Percentiles rank a stretch among this genome's conserved stretches.
Evolutionary conservation across 2,888 invertebrate species (phyloP).

Genomic region (Sipha maydis): DNA sequence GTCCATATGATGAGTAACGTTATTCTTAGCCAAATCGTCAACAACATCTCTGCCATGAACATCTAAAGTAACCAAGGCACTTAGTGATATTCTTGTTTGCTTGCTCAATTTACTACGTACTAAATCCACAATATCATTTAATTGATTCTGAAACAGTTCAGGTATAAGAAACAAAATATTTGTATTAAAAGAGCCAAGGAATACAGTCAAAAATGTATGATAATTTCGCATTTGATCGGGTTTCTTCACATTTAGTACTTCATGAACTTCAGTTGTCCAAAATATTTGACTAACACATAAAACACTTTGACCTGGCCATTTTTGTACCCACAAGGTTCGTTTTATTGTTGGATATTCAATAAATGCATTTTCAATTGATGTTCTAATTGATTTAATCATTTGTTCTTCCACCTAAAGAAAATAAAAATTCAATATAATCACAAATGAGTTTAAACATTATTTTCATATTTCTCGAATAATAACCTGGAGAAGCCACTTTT

Average conservation of each 20-base stretch:
- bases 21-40: conserved; percentile 73
- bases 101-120: conserved; percentile 81
- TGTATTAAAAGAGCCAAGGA: neutral
- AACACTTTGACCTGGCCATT: conserved; percentile 87
- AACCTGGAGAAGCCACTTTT: conserved; percentile 82
- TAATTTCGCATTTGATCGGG: conserved; percentile 5
- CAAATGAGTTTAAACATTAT: neutral
- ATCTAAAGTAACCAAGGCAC: conserved; percentile 85
- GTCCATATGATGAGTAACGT: conserved; percentile 76
- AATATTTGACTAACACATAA: conserved; percentile 82
- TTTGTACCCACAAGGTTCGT: conserved; percentile 73
- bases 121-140: conserved; percentile 79
- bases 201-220: conserved; percentile 40
- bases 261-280: conserved; percentile 84
- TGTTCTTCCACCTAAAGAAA: conserved; percentile 78
- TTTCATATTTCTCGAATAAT: neutral
- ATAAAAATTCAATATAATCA: neutral
- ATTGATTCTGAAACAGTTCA: conserved; percentile 69
- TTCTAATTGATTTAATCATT: conserved; percentile 71
- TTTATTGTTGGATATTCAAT: conserved; percentile 67
- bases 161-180: neutral
- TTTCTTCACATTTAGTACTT: conserved; percentile 65
- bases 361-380: conserved; percentile 14
- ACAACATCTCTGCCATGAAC: conserved; percentile 88
- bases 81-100: conserved; percentile 78